phyloP scores from a whole-genome alignment of 2,797 vertebrate species.

The Channallabes apus region DNA sequence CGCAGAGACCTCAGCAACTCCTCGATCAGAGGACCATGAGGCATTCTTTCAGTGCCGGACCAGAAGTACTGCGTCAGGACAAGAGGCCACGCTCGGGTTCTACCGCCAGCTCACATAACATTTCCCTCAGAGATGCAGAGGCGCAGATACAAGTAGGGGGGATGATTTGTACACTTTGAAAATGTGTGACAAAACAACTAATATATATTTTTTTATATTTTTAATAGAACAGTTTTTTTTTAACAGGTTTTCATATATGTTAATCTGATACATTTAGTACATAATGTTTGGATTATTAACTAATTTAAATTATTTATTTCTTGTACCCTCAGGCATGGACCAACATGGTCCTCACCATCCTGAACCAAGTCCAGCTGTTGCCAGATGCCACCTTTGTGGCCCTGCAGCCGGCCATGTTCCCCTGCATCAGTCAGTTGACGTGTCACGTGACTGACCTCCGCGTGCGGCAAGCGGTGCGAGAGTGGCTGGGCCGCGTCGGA shows the following conservation, averaged over 20 bases:
- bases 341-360: constrained; percentile 94
- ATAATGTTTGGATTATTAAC: neutral
- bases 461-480: constrained; percentile 90
- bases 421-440: constrained; percentile 93
- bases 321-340: constrained; percentile 86
- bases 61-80: constrained; percentile 89
- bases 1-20: constrained; percentile 88
- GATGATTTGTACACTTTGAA: neutral
- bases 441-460: constrained; percentile 90
- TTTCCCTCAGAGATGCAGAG: constrained; percentile 86
- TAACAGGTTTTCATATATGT: neutral
- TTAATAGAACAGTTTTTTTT: neutral
- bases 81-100: constrained; percentile 89
- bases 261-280: neutral
- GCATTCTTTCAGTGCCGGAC: constrained; percentile 92
- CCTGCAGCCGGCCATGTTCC: constrained; percentile 91
- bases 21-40: constrained; percentile 88
- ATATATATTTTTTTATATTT: neutral
- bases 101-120: constrained; percentile 85
- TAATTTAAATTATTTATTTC: neutral
- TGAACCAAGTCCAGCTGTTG: constrained; percentile 91
- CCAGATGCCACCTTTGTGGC: constrained; percentile 87
- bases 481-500: constrained; percentile 93
- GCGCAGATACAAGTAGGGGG: constrained; percentile 90
- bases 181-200: neutral